These are phyloP conservation scores for Pimephales promelas DNA, from an alignment of 2,113 vertebrate species.

Conservation along the genomic window DNA sequence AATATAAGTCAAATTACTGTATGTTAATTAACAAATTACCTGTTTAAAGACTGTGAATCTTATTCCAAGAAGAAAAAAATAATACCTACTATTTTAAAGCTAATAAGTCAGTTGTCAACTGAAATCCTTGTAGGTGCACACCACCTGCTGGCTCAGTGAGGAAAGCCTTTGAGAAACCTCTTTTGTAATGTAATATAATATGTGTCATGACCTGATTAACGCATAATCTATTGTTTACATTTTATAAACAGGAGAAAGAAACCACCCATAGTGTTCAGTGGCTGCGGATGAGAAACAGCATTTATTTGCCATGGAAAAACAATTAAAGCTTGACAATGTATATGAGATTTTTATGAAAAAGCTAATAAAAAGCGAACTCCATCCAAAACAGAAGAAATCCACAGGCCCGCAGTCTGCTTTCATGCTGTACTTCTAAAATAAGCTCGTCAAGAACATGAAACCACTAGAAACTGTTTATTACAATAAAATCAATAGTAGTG, in stretches of 20 bases:
- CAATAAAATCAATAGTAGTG: no score
- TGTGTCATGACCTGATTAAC: background rate
- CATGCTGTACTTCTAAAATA: background rate
- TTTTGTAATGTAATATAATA: background rate
- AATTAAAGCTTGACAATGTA: background rate
- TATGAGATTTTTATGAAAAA: background rate
- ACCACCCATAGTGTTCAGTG: background rate
- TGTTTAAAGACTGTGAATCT: background rate
- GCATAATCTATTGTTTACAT: background rate
- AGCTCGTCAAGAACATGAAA: background rate
- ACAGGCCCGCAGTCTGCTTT: background rate
- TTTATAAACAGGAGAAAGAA: background rate
- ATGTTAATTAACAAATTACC: background rate
- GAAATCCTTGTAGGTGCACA: conserved; percentile 27
- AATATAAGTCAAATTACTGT: background rate
- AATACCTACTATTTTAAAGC: background rate
- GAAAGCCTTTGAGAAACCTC: background rate
- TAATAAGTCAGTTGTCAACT: background rate
- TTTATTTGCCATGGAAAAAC: background rate
- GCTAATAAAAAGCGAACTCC: background rate
- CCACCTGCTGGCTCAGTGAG: conserved; percentile 10
- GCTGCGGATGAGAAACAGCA: background rate
- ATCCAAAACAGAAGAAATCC: background rate
- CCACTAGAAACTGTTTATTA: background rate
- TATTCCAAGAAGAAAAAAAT: background rate